phyloP scores from a whole-genome alignment of 2,113 vertebrate species.

The Telmatochromis sp. region DNA sequence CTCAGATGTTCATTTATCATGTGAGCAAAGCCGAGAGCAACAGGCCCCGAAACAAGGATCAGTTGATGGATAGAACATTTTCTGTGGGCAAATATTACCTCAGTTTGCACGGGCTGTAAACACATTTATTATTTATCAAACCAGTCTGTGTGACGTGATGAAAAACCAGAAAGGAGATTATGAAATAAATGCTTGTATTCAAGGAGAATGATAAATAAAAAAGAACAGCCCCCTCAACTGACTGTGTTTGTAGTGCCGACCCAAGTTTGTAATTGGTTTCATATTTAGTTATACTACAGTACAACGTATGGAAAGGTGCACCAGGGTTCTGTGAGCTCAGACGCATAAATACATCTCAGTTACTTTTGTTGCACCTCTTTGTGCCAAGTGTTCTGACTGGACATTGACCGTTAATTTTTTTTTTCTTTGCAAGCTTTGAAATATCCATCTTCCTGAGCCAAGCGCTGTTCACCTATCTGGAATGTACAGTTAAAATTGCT shows the following conservation, averaged over 20 bases:
- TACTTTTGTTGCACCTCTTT: slow-evolving; percentile 54
- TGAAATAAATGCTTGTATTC: slow-evolving; percentile 18
- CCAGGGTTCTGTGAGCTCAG: slow-evolving; percentile 49
- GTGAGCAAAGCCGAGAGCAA: slow-evolving; percentile 29
- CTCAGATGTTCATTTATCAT: slow-evolving; percentile 69
- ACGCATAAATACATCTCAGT: slow-evolving; percentile 60
- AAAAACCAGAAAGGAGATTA: slow-evolving; percentile 30
- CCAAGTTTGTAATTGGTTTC: slow-evolving; percentile 63
- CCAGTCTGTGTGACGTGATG: slow-evolving; percentile 15
- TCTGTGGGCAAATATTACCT: slow-evolving; percentile 51
- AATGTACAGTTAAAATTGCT: slow-evolving; percentile 73
- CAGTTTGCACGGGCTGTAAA: slow-evolving; percentile 44
- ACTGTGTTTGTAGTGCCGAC: slow-evolving; percentile 45
- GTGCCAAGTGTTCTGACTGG: slow-evolving; percentile 60
- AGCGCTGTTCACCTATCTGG: slow-evolving; percentile 67
- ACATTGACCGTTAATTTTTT: slow-evolving; percentile 46
- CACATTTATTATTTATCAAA: slow-evolving; percentile 63
- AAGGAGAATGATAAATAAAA: not conserved
- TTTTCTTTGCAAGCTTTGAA: slow-evolving; percentile 50
- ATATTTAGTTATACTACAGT: slow-evolving; percentile 56
- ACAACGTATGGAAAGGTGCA: slow-evolving; percentile 54
- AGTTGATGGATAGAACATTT: slow-evolving; percentile 57
- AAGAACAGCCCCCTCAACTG: not conserved
- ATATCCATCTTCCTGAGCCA: slow-evolving; percentile 55
- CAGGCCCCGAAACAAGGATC: slow-evolving; percentile 27